These are phyloP conservation scores for Papilio xuthus DNA, from an alignment of 1,140 invertebrate species.

Conservation along the genomic window DNA sequence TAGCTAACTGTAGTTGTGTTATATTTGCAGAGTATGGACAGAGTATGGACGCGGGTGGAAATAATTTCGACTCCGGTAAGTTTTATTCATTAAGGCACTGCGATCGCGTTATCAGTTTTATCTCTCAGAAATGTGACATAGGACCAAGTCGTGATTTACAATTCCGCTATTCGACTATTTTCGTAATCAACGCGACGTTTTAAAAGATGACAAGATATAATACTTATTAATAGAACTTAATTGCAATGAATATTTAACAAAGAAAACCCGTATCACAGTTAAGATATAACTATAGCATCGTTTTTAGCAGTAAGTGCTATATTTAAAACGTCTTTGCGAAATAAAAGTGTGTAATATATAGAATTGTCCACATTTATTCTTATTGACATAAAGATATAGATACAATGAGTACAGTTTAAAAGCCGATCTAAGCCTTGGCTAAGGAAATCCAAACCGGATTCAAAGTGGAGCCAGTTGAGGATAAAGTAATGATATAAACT, in stretches of 20 bases:
- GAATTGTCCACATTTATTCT: no score
- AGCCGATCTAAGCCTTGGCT: not conserved
- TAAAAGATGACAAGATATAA: no score
- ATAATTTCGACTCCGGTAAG: constrained; percentile 84
- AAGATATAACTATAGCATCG: no score
- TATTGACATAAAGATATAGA: not conserved
- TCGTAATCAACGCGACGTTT: no score
- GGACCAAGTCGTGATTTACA: no score
- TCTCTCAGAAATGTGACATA: not conserved
- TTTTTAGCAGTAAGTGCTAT: no score
- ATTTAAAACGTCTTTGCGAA: no score
- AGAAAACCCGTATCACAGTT: no score
- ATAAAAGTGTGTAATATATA: no score
- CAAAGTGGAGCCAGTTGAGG: not conserved
- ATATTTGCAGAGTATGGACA: constrained; percentile 83
- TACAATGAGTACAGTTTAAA: not conserved
- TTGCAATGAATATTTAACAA: no score
- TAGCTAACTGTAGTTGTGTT: constrained; percentile 36
- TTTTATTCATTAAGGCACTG: constrained; percentile 36
- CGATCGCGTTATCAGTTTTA: not conserved
- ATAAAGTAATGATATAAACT: not conserved
- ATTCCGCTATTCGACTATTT: no score
- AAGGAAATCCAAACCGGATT: not conserved
- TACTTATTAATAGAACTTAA: no score
- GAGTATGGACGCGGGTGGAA: constrained; percentile 83